Evolutionary conservation across 1,140 invertebrate species (phyloP).

Genomic region (Spodoptera litura): DNA sequence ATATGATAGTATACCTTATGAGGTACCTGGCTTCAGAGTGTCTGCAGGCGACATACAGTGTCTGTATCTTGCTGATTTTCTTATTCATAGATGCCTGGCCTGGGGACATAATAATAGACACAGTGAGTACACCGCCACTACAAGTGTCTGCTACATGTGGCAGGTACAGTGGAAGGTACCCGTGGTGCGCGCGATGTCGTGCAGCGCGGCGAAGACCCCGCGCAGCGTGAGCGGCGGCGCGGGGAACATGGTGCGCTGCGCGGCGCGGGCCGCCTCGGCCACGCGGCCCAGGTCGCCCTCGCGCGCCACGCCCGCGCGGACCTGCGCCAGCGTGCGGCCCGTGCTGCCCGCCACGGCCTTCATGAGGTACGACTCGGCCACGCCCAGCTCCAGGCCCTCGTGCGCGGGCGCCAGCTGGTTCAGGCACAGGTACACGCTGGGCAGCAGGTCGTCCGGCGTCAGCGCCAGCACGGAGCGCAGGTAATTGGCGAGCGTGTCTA

Average conservation of each 20-base stretch:
- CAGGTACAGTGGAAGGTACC: conserved; percentile 83
- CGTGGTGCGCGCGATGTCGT: conserved; percentile 95
- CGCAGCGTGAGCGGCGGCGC: conserved; percentile 89
- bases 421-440: conserved; percentile 97
- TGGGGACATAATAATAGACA: conserved; percentile 62
- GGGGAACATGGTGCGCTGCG: conserved; percentile 95
- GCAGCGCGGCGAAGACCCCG: conserved; percentile 94
- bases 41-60: conserved; percentile 96
- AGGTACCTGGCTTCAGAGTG: conserved; percentile 96
- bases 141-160: too few species aligned
- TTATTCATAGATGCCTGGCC: conserved; percentile 90
- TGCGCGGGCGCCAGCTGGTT: conserved; percentile 98
- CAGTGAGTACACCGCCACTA: too few species aligned
- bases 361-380: conserved; percentile 97
- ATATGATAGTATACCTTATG: conserved; percentile 87
- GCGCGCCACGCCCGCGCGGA: conserved; percentile 92
- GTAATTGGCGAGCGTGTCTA: conserved; percentile 97
- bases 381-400: conserved; percentile 89
- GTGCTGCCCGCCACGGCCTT: conserved; percentile 98
- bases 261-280: conserved; percentile 95
- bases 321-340: conserved; percentile 93
- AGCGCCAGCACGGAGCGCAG: conserved; percentile 96
- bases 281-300: conserved; percentile 96
- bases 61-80: conserved; percentile 97
- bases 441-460: conserved; percentile 94